A percentile compares a stretch with the other conserved stretches of the same genome.
Conservation (phyloP, 2,888 invertebrate species). For the Acanthopleura granulata region DNA sequence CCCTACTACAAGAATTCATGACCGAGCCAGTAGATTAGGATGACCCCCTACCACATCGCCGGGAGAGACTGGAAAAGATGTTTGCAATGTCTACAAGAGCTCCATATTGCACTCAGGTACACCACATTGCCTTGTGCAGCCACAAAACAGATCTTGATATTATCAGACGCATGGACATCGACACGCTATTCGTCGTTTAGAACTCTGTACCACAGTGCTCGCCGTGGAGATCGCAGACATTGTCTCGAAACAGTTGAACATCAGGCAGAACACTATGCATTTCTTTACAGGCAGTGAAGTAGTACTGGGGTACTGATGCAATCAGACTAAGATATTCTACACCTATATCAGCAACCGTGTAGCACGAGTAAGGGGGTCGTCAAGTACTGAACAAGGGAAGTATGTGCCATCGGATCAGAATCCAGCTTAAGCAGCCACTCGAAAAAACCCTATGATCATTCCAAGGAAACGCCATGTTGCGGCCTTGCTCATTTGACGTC, state of each 20-base stretch:
- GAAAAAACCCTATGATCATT: conserved; percentile 8
- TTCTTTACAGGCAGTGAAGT: conserved; percentile 21
- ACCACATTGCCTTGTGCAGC: no score
- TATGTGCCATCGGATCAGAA: conserved; percentile 24
- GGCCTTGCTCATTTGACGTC: neutral
- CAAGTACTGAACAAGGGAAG: conserved; percentile 24
- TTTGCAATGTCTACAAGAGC: no score
- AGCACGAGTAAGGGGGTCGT: conserved; percentile 6
- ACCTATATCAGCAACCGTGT: conserved; percentile 30
- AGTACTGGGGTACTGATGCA: conserved; percentile 18
- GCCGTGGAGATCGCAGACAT: no score
- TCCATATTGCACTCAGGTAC: no score
- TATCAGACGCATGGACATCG: neutral
- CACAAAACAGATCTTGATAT: conserved; percentile 16
- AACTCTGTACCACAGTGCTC: no score
- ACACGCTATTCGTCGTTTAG: no score
- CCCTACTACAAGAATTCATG: no score
- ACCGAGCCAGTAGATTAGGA: no score
- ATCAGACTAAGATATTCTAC: conserved; percentile 20
- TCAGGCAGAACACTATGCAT: no score
- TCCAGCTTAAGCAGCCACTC: conserved; percentile 26
- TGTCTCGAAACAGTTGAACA: no score
- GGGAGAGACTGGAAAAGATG: neutral
- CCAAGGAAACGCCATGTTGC: conserved; percentile 6
- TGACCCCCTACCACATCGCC: no score